phyloP scores from a whole-genome alignment of 2,113 vertebrate species.

The Tetrax tetrax region DNA sequence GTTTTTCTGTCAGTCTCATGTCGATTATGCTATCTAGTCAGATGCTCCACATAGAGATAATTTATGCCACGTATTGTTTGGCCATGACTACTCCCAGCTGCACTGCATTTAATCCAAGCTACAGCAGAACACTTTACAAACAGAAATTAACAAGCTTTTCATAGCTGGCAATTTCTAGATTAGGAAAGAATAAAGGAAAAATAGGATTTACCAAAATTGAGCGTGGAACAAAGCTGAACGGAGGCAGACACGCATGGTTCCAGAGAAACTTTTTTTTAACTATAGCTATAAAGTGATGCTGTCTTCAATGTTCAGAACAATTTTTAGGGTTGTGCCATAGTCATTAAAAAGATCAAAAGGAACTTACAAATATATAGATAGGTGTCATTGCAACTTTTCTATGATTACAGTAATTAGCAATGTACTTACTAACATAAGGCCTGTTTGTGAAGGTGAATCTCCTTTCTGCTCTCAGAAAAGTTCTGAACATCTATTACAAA shows the following conservation, averaged over 20 bases:
- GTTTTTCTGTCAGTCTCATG: slow-evolving; percentile 28
- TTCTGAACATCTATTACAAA: neutral
- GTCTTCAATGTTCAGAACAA: neutral
- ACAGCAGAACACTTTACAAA: slow-evolving; percentile 37
- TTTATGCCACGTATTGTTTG: slow-evolving; percentile 53
- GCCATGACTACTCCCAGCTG: slow-evolving; percentile 54
- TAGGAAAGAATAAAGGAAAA: slow-evolving; percentile 21
- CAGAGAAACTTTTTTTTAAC: neutral
- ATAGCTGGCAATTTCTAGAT: slow-evolving; percentile 59
- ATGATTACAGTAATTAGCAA: neutral
- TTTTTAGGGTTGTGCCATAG: neutral
- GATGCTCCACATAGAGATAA: slow-evolving; percentile 16
- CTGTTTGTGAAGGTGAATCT: neutral
- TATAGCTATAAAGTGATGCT: neutral
- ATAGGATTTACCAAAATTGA: neutral
- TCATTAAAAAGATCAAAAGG: neutral
- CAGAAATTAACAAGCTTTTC: slow-evolving; percentile 55
- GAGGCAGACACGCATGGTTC: neutral
- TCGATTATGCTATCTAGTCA: slow-evolving; percentile 41
- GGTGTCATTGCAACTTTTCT: neutral
- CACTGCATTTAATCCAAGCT: slow-evolving; percentile 47
- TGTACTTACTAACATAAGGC: neutral
- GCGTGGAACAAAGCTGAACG: neutral
- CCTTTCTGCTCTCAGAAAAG: neutral
- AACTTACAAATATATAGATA: neutral